Conservation (phyloP, 2,888 invertebrate species). For the Eupithecia vulgata region DNA sequence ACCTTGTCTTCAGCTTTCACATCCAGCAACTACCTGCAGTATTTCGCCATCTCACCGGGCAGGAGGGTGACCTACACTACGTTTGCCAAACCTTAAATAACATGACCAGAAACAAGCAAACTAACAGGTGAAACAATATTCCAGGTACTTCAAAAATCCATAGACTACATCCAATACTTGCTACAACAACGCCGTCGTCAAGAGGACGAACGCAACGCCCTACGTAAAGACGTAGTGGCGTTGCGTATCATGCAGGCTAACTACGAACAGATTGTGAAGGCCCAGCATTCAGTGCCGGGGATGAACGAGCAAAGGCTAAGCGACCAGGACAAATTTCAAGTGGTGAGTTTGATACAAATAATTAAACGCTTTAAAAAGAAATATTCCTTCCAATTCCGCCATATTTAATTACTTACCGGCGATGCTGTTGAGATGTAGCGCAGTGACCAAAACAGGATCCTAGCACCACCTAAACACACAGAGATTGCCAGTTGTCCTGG, state of each 20-base stretch:
- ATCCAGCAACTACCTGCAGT: too few relatives aligned
- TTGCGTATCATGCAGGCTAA: slow-evolving; percentile 97
- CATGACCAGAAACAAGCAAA: not conserved
- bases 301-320: slow-evolving; percentile 94
- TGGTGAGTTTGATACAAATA: slow-evolving; percentile 85
- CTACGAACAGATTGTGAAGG: slow-evolving; percentile 98
- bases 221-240: slow-evolving; percentile 96
- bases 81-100: not conserved
- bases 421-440: too few relatives aligned
- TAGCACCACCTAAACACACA: too few relatives aligned
- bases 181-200: slow-evolving; percentile 96
- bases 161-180: slow-evolving; percentile 96
- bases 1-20: too few relatives aligned
- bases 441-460: too few relatives aligned
- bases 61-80: too few relatives aligned
- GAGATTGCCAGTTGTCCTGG: too few relatives aligned
- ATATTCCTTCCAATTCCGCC: not conserved
- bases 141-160: slow-evolving; percentile 94
- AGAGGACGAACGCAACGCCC: slow-evolving; percentile 95
- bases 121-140: not conserved
- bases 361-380: not conserved
- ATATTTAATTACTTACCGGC: too few relatives aligned
- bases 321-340: slow-evolving; percentile 98
- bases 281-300: slow-evolving; percentile 95
- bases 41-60: too few relatives aligned